Evolutionary conservation across 2,888 invertebrate species (phyloP).

Genomic region (Dioctria linearis): DNA sequence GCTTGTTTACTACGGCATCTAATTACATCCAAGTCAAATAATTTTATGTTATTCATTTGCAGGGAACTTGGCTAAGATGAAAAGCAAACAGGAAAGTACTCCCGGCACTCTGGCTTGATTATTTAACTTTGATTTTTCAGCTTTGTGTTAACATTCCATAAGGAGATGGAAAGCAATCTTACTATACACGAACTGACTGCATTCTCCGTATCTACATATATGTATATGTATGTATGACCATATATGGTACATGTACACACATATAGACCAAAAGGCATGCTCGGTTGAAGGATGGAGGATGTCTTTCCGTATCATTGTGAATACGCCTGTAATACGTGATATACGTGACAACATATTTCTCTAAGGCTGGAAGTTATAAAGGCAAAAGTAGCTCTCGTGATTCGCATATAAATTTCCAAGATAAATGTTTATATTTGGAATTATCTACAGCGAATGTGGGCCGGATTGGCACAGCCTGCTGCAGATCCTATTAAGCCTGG

Average conservation of each 20-base stretch:
- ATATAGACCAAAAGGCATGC: background rate
- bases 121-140: constrained; percentile 57
- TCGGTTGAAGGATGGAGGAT: constrained; percentile 1
- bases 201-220: background rate
- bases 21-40: constrained; percentile 51
- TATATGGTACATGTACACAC: too few species aligned
- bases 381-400: constrained; percentile 54
- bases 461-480: constrained; percentile 27
- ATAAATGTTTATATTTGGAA: constrained; percentile 54
- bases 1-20: constrained; percentile 45
- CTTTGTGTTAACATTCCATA: constrained; percentile 22
- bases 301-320: constrained; percentile 27
- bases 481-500: constrained; percentile 43
- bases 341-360: constrained; percentile 50
- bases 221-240: too few species aligned
- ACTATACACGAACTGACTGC: background rate
- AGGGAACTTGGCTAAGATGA: constrained; percentile 50
- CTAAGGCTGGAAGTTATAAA: constrained; percentile 29
- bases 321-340: constrained; percentile 46
- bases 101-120: constrained; percentile 52
- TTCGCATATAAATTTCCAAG: constrained; percentile 57
- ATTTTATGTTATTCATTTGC: constrained; percentile 41
- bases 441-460: constrained; percentile 44
- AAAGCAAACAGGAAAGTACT: constrained; percentile 56
- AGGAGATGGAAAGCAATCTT: constrained; percentile 10